These are phyloP conservation scores for Spatulosminthurus flaviceps DNA, from an alignment of 2,888 invertebrate species.

Conservation along the genomic window DNA sequence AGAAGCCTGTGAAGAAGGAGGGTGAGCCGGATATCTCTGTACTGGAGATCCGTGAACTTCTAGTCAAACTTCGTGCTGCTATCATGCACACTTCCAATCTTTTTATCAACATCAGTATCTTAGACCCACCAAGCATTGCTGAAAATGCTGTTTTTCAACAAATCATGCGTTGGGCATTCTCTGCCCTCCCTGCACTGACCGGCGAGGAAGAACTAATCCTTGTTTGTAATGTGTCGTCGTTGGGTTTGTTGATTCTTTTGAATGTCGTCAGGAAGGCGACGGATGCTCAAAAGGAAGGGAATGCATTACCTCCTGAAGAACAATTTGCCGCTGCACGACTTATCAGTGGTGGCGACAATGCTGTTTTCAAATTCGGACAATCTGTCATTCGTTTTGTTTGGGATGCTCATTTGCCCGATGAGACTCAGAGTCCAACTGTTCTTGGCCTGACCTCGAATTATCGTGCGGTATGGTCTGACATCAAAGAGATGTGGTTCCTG, in stretches of 20 bases:
- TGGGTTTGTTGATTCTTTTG: conserved; percentile 83
- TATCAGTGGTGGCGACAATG: conserved; percentile 71
- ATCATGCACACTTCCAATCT: conserved; percentile 90
- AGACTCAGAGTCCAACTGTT: conserved; percentile 81
- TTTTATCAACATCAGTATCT: conserved; percentile 89
- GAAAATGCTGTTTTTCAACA: conserved; percentile 81
- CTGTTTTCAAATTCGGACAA: conserved; percentile 88
- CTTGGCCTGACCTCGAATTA: conserved; percentile 86
- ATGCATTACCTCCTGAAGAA: conserved; percentile 60
- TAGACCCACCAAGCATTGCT: conserved; percentile 85
- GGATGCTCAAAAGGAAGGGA: conserved; percentile 57
- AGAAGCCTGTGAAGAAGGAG: conserved; percentile 66
- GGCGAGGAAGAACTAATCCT: conserved; percentile 75
- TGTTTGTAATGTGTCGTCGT: conserved; percentile 83
- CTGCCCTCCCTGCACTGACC: conserved; percentile 56
- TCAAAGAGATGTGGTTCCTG: conserved; percentile 90
- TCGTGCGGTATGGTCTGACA: conserved; percentile 87
- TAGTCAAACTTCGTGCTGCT: conserved; percentile 84
- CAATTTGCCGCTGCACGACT: conserved; percentile 60
- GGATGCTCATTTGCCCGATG: conserved; percentile 87
- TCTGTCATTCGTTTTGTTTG: conserved; percentile 86
- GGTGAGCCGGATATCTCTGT: conserved; percentile 80
- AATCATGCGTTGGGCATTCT: conserved; percentile 70
- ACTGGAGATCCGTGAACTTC: conserved; percentile 76
- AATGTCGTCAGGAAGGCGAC: conserved; percentile 80